Evolutionary conservation across 2,888 invertebrate species (phyloP), one percentile per base, ranked within the genome.

Genomic region (Schrankia costaestrigalis): DNA sequence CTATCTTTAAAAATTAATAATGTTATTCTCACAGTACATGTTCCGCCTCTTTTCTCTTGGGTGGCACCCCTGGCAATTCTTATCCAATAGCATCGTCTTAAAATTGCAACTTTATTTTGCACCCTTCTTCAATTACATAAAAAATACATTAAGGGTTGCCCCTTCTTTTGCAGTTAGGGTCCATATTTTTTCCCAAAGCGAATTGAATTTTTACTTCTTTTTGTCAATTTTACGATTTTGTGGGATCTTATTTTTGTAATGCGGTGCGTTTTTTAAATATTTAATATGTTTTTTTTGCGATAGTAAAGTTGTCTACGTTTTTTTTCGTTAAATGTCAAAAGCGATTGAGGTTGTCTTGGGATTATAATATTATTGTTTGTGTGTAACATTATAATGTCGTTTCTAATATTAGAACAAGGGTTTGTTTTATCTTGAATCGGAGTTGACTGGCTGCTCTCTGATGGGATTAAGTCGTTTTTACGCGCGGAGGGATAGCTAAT

Each of bases 101-200:
- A 71, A 71, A 63, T 71, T 64, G 70, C 69, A 70, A 71, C 68
- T 77, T 75, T 73, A 74, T 73, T 62, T 58, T 43, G 45, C 45
- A 50, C 63, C 77, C 73, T 63, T 66, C 56, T 55, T 54, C 46
- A 53, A 63, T 64, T 63, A 60, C 65, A 75, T 73, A 75, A 78
- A 80, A 78, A 78, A 77, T 70, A 62, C 48, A 73, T 56, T 46
- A 58, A 34, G 67, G 78, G 76, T 64, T 70, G 53, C 40, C 34
- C 40, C 46, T 49, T 49, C 46, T 53, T 56, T 52, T 52, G 46
- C 50, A 63, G 37, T 59, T 60, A 64, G 61, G 61, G 62, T 49
- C 57, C 61, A 56, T 58, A 49, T 44, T 58, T 60, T 47, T 50
- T 46, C 33, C 31, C 37, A 46, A 50, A 45, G 19, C 36, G 40